Conservation (phyloP, 2,113 vertebrate genomes). For the Odobenus rosmarus region DNA sequence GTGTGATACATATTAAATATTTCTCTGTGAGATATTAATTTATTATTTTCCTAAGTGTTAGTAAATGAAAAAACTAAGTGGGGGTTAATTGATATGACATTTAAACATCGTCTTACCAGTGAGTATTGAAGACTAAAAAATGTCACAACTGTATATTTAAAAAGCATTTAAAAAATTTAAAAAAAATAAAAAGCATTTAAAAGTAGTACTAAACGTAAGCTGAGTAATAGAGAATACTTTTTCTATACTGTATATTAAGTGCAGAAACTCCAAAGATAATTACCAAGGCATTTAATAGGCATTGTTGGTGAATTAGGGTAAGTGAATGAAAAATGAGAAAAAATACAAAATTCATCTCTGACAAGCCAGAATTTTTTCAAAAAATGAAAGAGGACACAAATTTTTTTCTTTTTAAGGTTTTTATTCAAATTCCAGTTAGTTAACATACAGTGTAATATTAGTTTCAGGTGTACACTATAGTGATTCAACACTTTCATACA, state of each 20-base stretch:
- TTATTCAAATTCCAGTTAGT: too few relatives aligned
- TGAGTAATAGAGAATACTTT: not conserved
- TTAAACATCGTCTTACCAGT: not conserved
- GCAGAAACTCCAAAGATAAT: not conserved
- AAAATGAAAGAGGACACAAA: not conserved
- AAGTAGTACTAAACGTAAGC: not conserved
- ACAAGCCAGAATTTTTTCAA: not conserved
- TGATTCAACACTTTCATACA: too few relatives aligned
- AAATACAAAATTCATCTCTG: not conserved
- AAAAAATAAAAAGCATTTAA: not conserved
- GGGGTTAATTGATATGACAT: not conserved
- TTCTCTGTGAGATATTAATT: not conserved
- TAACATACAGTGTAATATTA: too few relatives aligned
- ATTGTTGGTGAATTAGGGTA: not conserved
- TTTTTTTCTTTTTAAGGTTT: not conserved
- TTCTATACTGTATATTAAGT: not conserved
- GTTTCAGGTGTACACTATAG: too few relatives aligned
- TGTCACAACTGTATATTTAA: not conserved
- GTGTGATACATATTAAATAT: not conserved
- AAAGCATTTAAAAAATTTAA: not conserved
- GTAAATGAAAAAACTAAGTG: not conserved
- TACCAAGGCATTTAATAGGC: not conserved
- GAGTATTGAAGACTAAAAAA: not conserved
- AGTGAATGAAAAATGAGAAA: constrained; percentile 2
- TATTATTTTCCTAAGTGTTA: not conserved